phyloP scores from a whole-genome alignment of 2,797 vertebrate genomes.

The Aldrovandia affinis region DNA sequence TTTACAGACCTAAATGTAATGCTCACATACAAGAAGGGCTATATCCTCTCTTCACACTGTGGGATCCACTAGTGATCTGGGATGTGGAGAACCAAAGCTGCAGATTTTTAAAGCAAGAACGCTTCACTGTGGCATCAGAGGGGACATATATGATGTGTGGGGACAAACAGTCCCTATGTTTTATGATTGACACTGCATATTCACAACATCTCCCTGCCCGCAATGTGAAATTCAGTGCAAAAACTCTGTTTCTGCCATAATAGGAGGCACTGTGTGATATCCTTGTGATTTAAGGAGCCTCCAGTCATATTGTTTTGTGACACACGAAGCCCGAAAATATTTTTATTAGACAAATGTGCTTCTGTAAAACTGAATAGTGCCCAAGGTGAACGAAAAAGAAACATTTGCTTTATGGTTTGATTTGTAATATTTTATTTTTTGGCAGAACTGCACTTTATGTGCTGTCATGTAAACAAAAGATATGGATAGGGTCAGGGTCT shows the following conservation, averaged over 20 bases:
- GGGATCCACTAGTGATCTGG: not conserved
- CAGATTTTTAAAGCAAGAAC: not conserved
- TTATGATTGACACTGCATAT: not conserved
- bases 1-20: not conserved
- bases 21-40: not conserved
- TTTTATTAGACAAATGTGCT: not conserved
- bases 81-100: not conserved
- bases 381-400: not conserved
- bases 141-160: not conserved
- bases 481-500: too few species aligned
- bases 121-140: not conserved
- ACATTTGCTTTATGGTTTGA: too few species aligned
- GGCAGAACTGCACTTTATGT: too few species aligned
- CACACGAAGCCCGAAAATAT: not conserved
- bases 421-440: too few species aligned
- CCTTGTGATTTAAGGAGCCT: not conserved
- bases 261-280: too few species aligned
- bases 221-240: not conserved
- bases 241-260: not conserved
- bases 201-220: not conserved
- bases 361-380: not conserved
- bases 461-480: too few species aligned
- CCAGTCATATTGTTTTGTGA: not conserved
- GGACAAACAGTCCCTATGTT: not conserved
- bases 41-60: not conserved